Evolutionary conservation across 2,888 invertebrate genomes (phyloP), one percentile per base, ranked within the genome.

Genomic region (Pterobdella sp.): DNA sequence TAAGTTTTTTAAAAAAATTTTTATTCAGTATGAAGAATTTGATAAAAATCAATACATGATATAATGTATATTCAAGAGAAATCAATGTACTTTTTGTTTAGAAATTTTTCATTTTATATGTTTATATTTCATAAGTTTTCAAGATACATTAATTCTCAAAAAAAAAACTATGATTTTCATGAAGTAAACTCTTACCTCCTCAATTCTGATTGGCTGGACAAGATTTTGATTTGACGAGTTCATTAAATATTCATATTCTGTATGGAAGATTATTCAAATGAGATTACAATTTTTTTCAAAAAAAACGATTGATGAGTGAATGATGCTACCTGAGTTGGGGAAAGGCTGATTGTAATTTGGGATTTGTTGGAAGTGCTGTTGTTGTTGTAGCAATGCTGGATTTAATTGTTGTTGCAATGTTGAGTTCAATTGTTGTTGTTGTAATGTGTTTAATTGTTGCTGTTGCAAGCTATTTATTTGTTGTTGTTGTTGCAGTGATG

Each of bases 131-230:
- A n/a, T n/a, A n/a, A n/a, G n/a, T n/a, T n/a, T n/a, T n/a, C n/a
- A n/a, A n/a, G n/a, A n/a, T n/a, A n/a, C n/a, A n/a, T n/a, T n/a
- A n/a, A n/a, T n/a, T n/a, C n/a, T n/a, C n/a, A n/a, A n/a, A n/a
- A n/a, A n/a, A n/a, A n/a, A n/a, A n/a, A n/a, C n/a, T n/a, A n/a
- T n/a, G n/a, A n/a, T n/a, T n/a, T n/a, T n/a, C 14, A 56, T 56
- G 26, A 56, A 56, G 4, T 7, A 26, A 14, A 26, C 14, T 4
- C 60, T 26, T 14, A n/a, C 60, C 60, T 56, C n/a, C n/a, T 56
- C 60, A 18, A 56, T 7, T 56, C 60, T 56, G 60, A 56, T n/a
- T 56, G 60, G 60, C 60, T 56, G 60, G n/a, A 56, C 60, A n/a
- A 56, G 60, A 26, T n/a, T n/a, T 56, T 56, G 60, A 22, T 22